phyloP scores from a whole-genome alignment of 2,113 vertebrate species.

The Rhinichthys klamathensis region DNA sequence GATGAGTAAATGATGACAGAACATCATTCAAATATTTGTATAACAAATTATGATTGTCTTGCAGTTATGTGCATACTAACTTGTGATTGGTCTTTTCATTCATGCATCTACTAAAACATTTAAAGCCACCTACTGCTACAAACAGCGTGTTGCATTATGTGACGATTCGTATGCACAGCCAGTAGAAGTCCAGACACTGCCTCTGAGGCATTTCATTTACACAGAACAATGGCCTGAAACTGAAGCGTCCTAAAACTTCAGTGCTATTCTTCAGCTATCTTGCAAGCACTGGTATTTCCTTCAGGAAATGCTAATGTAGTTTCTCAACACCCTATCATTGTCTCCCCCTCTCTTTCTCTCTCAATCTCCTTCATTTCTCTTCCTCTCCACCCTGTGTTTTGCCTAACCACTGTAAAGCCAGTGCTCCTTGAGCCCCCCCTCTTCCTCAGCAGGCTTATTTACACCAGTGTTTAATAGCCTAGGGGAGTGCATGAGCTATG shows the following conservation, averaged over 20 bases:
- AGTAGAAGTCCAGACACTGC: background rate
- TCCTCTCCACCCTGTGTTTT: slow-evolving; percentile 19
- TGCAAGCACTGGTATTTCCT: slow-evolving; percentile 32
- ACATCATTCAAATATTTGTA: background rate
- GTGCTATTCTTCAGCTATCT: background rate
- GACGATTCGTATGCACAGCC: background rate
- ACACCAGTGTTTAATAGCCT: slow-evolving; percentile 71
- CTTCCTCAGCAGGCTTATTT: slow-evolving; percentile 67
- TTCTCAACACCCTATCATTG: slow-evolving; percentile 34
- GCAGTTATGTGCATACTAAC: background rate
- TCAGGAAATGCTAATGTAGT: slow-evolving; percentile 31
- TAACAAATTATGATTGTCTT: background rate
- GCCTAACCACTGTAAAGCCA: slow-evolving; percentile 47
- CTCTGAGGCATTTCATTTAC: background rate
- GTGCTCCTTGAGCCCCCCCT: background rate
- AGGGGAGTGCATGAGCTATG: slow-evolving; percentile 67
- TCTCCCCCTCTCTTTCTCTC: slow-evolving; percentile 10
- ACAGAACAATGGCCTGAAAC: slow-evolving; percentile 18
- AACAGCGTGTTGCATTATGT: background rate
- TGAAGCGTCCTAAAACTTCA: slow-evolving; percentile 2
- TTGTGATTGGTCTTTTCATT: background rate
- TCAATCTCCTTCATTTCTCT: background rate
- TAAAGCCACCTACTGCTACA: background rate
- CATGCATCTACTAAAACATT: background rate
- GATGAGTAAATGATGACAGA: background rate